These are phyloP conservation scores for Drosophila pruinosa DNA, from an alignment of 1,140 invertebrate species.

Conservation along the genomic window DNA sequence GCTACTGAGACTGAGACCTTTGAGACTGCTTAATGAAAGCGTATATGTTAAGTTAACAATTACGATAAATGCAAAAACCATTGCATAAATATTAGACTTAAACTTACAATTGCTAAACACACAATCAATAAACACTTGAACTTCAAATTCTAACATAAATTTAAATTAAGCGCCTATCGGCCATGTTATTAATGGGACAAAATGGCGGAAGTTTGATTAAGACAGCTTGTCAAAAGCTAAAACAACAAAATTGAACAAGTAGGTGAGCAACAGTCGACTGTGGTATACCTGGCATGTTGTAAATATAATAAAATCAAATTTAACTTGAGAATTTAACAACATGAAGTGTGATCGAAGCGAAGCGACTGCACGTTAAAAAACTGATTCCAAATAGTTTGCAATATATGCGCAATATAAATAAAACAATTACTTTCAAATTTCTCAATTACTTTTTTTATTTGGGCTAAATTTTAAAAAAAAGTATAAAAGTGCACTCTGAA, in stretches of 20 bases:
- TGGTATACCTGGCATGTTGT: neutral
- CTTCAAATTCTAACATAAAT: neutral
- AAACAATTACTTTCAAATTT: too few species aligned
- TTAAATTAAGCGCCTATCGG: constrained; percentile 15
- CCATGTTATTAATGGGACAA: neutral
- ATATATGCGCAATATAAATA: too few species aligned
- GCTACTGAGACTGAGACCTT: constrained; percentile 65
- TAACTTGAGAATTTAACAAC: too few species aligned
- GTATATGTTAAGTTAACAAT: constrained; percentile 52
- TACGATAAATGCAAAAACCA: constrained; percentile 11
- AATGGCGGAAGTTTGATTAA: constrained; percentile 12
- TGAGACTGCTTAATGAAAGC: constrained; percentile 55
- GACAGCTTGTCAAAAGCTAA: too few species aligned
- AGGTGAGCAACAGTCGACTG: neutral
- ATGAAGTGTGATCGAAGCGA: too few species aligned
- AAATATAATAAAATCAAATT: too few species aligned
- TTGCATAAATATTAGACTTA: constrained; percentile 26
- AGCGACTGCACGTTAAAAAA: too few species aligned
- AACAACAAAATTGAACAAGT: neutral
- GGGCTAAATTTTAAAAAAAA: too few species aligned
- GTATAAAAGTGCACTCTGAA: too few species aligned
- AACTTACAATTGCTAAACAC: constrained; percentile 1
- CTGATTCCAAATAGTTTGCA: too few species aligned
- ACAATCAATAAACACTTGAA: constrained; percentile 22
- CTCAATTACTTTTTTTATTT: too few species aligned